These are phyloP conservation scores for Xiphophorus couchianus DNA, from an alignment of 2,113 vertebrate species.

Conservation along the genomic window DNA sequence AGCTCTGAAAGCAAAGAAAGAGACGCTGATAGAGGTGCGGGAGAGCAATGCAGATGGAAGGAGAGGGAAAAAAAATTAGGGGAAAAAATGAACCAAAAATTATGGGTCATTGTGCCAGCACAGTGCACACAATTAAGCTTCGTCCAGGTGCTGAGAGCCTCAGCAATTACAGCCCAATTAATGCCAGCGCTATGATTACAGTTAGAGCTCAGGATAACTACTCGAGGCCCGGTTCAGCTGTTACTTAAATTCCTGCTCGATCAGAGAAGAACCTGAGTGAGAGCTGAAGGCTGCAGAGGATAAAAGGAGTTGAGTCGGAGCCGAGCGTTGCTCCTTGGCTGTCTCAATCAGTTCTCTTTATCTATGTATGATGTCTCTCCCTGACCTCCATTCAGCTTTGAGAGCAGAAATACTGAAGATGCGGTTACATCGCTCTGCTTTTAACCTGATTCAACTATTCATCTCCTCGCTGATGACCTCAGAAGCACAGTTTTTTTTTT, in stretches of 20 bases:
- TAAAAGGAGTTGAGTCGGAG: constrained; percentile 26
- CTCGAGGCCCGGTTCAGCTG: constrained; percentile 62
- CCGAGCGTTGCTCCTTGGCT: constrained; percentile 31
- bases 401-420: not conserved
- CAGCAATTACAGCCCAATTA: constrained; percentile 85
- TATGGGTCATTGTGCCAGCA: constrained; percentile 83
- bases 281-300: not conserved
- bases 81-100: constrained; percentile 81
- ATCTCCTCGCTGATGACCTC: not conserved
- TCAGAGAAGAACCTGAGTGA: constrained; percentile 34
- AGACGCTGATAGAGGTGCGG: constrained; percentile 55
- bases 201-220: constrained; percentile 78
- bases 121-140: constrained; percentile 87
- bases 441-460: not conserved
- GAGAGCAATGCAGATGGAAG: constrained; percentile 58
- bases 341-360: constrained; percentile 44
- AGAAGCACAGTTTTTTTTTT: not conserved
- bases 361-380: constrained; percentile 43
- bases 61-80: constrained; percentile 59
- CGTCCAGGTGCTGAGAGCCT: constrained; percentile 83
- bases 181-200: constrained; percentile 81
- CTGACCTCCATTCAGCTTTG: constrained; percentile 21
- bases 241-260: constrained; percentile 75
- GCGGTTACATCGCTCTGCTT: not conserved
- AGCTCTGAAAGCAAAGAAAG: constrained; percentile 31